Conservation (phyloP, 92 coral and sea anemone genomes). For the Actinostola sp. region DNA sequence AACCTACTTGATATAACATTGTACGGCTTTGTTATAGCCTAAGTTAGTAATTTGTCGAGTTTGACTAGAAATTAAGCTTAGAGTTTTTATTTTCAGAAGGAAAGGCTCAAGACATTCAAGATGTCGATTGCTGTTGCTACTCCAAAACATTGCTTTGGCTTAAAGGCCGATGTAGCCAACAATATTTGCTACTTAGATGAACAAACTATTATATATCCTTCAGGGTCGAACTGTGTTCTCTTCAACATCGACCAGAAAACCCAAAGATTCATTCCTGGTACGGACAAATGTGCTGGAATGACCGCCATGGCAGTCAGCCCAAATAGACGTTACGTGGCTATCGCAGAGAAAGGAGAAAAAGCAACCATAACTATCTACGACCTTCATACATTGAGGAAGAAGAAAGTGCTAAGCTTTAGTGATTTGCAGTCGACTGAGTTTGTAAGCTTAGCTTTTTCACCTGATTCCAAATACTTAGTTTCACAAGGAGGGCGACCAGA, state of each 20-base stretch:
- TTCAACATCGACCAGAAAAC: constrained; percentile 98
- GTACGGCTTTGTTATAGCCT: too few relatives aligned
- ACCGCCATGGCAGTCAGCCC: constrained; percentile 99
- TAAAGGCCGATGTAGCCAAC: constrained; percentile 93
- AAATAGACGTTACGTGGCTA: constrained; percentile 94
- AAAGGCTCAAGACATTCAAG: constrained; percentile 15
- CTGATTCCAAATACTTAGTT: constrained; percentile 97
- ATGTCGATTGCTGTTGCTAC: constrained; percentile 98
- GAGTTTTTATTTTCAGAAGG: background rate
- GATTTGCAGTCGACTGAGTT: constrained; percentile 92
- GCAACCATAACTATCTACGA: constrained; percentile 95
- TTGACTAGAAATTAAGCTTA: too few relatives aligned
- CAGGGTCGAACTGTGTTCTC: constrained; percentile 96
- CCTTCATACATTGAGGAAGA: constrained; percentile 93
- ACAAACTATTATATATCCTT: constrained; percentile 96
- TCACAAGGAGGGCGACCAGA: constrained; percentile 98
- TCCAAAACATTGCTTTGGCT: constrained; percentile 93
- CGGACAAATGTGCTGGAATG: constrained; percentile 97
- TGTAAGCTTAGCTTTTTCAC: constrained; percentile 98
- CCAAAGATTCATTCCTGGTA: constrained; percentile 97
- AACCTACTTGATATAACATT: too few relatives aligned
- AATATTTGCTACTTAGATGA: constrained; percentile 97
- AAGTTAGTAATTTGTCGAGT: background rate
- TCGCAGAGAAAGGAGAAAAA: constrained; percentile 95
- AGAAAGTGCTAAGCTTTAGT: constrained; percentile 84